Percentiles rank a stretch among this genome's conserved stretches.
Evolutionary conservation across 2,113 vertebrate genomes (phyloP).

Genomic region (Rafetus swinhoei): DNA sequence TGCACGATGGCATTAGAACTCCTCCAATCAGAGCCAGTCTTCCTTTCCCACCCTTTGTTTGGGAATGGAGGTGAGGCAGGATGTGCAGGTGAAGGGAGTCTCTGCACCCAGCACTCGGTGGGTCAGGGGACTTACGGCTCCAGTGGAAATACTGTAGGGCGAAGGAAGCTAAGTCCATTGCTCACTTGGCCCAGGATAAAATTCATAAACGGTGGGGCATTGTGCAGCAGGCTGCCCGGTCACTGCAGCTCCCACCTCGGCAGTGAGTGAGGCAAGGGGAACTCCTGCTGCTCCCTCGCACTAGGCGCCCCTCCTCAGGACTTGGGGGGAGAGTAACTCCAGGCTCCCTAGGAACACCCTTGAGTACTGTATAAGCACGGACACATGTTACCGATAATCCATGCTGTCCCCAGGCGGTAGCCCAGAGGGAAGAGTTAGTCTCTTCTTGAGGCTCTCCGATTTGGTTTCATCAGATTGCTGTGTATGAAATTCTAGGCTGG

Average conservation of each 20-base stretch:
- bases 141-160: neutral
- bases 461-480: neutral
- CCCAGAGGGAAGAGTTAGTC: neutral
- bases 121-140: neutral
- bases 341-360: too few relatives aligned
- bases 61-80: neutral
- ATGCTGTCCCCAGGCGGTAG: rapidly evolving
- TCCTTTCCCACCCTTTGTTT: neutral
- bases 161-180: neutral
- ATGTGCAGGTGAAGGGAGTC: neutral
- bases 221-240: too few relatives aligned
- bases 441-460: neutral
- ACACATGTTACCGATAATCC: rapidly evolving
- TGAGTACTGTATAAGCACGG: neutral
- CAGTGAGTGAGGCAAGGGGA: too few relatives aligned
- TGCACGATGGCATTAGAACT: neutral
- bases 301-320: too few relatives aligned
- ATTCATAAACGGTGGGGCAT: neutral
- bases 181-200: neutral
- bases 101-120: neutral
- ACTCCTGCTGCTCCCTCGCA: too few relatives aligned
- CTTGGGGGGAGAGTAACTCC: too few relatives aligned
- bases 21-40: neutral
- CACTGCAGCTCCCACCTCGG: too few relatives aligned
- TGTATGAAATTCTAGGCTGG: neutral